phyloP scores from a whole-genome alignment of 2,797 vertebrate species.

The Sarcoramphus papa region DNA sequence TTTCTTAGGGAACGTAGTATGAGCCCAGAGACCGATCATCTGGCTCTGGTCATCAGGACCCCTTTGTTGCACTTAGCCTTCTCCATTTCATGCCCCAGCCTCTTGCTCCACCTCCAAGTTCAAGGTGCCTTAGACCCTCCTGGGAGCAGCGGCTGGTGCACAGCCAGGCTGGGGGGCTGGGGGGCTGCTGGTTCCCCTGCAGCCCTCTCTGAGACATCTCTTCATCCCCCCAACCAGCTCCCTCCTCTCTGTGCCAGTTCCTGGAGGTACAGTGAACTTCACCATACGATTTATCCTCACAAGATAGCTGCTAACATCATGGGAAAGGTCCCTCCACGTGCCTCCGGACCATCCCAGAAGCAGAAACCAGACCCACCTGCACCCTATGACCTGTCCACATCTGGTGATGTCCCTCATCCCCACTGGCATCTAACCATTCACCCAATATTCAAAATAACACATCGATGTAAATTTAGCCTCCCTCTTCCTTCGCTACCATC shows the following conservation, averaged over 20 bases:
- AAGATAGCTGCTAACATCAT: background rate
- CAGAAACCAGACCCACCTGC: background rate
- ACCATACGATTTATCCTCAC: background rate
- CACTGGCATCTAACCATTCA: no score
- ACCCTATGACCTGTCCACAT: background rate
- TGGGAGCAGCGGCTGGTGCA: background rate
- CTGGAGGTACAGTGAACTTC: background rate
- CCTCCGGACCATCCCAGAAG: background rate
- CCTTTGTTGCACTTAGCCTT: background rate
- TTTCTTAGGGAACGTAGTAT: background rate
- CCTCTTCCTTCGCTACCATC: background rate
- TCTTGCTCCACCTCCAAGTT: background rate
- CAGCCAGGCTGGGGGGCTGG: no score
- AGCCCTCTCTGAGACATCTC: background rate
- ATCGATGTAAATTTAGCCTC: background rate
- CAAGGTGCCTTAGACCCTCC: background rate
- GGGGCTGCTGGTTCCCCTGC: background rate
- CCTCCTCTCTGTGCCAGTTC: background rate
- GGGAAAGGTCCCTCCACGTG: rapidly evolving
- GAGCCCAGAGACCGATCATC: background rate
- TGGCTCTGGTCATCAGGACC: background rate
- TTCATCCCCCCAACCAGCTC: background rate
- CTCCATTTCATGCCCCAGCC: background rate
- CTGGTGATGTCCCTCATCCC: background rate
- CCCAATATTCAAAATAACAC: background rate